phyloP scores from a whole-genome alignment of 2,113 vertebrate species.

The Atractosteus spatula region DNA sequence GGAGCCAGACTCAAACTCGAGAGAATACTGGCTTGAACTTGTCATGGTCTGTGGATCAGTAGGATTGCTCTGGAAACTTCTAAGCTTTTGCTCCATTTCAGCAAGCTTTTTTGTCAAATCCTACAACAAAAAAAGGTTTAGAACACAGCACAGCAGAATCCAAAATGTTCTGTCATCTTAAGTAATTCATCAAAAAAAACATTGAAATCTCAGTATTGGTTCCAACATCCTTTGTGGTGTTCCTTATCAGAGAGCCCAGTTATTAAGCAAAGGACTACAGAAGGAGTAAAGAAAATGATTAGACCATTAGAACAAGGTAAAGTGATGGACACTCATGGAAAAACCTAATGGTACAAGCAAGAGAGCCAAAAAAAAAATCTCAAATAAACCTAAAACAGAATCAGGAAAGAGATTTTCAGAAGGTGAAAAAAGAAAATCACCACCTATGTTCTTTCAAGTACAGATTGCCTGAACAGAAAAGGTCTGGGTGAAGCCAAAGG shows the following conservation, averaged over 20 bases:
- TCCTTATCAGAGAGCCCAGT: too few species aligned
- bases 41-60: conserved; percentile 11
- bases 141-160: not conserved
- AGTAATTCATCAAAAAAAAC: too few species aligned
- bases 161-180: not conserved
- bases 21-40: conserved; percentile 30
- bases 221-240: too few species aligned
- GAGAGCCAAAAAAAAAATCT: too few species aligned
- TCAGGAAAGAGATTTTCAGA: too few species aligned
- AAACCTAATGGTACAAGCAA: not conserved
- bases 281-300: too few species aligned
- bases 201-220: too few species aligned
- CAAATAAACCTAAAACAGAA: too few species aligned
- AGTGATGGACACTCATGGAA: too few species aligned
- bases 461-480: too few species aligned
- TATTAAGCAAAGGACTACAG: too few species aligned
- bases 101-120: conserved; percentile 48
- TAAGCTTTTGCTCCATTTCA: conserved; percentile 41
- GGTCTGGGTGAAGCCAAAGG: not conserved
- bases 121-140: conserved; percentile 27
- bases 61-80: not conserved
- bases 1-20: not conserved
- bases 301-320: too few species aligned
- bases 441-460: not conserved
- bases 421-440: not conserved